A percentile compares a stretch with the other conserved stretches of the same genome.
phyloP scores from a whole-genome alignment of 2,113 vertebrate genomes.

The Cynocephalus volans region DNA sequence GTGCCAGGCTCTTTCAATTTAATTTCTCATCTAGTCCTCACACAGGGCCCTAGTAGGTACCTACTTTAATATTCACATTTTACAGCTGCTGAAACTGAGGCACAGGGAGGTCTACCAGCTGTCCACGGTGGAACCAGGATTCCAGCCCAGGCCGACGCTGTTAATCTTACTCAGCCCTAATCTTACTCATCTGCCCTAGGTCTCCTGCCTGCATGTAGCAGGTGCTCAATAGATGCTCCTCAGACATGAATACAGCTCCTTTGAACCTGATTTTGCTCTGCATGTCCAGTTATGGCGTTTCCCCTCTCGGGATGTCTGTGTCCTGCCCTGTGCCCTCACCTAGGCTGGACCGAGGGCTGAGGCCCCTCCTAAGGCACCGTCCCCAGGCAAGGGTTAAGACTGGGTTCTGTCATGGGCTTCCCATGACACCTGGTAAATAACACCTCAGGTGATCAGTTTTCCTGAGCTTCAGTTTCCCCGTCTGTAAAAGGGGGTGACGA shows the following conservation, averaged over 20 bases:
- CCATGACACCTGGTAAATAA: no score
- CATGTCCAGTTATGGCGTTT: not conserved
- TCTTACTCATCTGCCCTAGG: no score
- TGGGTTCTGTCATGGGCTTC: not conserved
- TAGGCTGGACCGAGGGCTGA: not conserved
- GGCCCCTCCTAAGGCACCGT: no score
- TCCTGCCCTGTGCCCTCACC: not conserved
- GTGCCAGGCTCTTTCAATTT: fast-evolving
- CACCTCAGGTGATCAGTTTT: not conserved
- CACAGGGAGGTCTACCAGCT: not conserved
- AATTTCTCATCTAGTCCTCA: not conserved
- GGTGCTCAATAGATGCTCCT: no score
- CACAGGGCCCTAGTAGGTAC: no score
- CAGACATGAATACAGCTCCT: not conserved
- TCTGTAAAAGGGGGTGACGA: not conserved
- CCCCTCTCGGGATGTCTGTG: no score
- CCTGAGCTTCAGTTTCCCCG: not conserved
- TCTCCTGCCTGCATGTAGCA: not conserved
- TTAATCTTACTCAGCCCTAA: no score
- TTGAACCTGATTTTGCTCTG: not conserved
- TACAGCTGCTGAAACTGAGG: not conserved
- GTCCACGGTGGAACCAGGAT: not conserved
- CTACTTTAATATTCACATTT: not conserved
- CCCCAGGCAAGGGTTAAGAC: not conserved
- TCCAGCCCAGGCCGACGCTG: not conserved